Conservation (phyloP, 2,888 invertebrate genomes). For the Xestia ashworthii region DNA sequence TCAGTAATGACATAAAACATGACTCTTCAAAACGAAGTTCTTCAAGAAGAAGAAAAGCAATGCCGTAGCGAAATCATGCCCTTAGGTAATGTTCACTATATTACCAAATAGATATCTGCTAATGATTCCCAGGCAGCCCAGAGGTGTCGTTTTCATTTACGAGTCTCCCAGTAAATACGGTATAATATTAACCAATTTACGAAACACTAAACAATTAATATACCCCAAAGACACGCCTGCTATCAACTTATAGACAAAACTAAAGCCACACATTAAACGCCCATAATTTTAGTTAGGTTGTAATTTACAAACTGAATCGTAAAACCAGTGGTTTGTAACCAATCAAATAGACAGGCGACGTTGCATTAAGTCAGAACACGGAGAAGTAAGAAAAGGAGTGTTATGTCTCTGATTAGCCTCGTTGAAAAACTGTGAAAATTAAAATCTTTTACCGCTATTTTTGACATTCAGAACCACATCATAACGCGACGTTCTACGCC, state of each 20-base stretch:
- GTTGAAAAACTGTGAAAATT: background rate
- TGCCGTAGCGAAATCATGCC: background rate
- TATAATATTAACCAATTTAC: conserved; percentile 46
- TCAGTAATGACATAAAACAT: background rate
- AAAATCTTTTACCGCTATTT: background rate
- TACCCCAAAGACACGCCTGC: conserved; percentile 46
- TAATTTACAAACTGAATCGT: conserved; percentile 66
- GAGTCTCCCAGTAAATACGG: conserved; percentile 26
- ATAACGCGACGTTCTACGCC: background rate
- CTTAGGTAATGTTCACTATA: background rate
- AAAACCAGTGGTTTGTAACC: conserved; percentile 66
- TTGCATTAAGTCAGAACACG: conserved; percentile 57
- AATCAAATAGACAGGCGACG: conserved; percentile 65
- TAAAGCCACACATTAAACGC: conserved; percentile 57
- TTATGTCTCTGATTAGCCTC: background rate
- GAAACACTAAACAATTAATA: conserved; percentile 53
- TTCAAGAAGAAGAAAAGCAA: too few species aligned
- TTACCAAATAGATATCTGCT: conserved; percentile 13
- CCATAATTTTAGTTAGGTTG: conserved; percentile 65
- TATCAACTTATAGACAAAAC: conserved; percentile 50
- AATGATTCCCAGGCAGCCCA: conserved; percentile 32
- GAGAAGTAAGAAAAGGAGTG: conserved; percentile 42
- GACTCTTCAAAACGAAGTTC: background rate
- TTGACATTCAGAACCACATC: background rate
- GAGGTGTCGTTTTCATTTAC: conserved; percentile 44